A percentile compares a stretch with the other conserved stretches of the same genome.
Conservation (phyloP, 23 tunicate species). For the Ascidia mentula region DNA sequence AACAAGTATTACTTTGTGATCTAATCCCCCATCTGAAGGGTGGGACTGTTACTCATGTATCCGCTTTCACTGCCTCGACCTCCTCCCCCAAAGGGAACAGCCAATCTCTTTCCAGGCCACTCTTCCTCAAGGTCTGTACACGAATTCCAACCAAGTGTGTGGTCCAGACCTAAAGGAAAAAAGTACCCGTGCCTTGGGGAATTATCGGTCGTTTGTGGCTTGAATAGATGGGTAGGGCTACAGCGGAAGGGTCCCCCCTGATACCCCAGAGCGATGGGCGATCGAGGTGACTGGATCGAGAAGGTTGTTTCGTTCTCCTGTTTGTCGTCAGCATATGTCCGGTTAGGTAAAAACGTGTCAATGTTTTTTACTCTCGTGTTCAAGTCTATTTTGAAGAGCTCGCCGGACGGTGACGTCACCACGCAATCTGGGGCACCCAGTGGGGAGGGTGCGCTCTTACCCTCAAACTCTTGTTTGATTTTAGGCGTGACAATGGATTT, state of each 20-base stretch:
- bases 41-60: slow-evolving; percentile 8
- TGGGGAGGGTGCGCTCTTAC: neutral
- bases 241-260: no score
- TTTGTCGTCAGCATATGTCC: neutral
- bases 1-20: no score
- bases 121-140: neutral
- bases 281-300: neutral
- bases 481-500: neutral
- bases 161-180: neutral
- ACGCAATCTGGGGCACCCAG: neutral
- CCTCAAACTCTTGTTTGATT: neutral
- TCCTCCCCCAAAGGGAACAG: neutral
- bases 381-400: neutral
- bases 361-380: neutral
- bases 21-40: neutral
- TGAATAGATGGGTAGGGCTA: no score
- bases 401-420: slow-evolving; percentile 19
- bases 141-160: neutral
- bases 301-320: neutral
- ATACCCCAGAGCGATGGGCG: neutral
- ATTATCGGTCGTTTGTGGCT: no score
- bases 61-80: slow-evolving; percentile 11
- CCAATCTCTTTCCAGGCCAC: neutral
- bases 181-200: neutral
- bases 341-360: neutral